A percentile compares a stretch with the other conserved stretches of the same genome.
Conservation (phyloP, 1,140 invertebrate genomes). For the Zaprionus tsacasi region DNA sequence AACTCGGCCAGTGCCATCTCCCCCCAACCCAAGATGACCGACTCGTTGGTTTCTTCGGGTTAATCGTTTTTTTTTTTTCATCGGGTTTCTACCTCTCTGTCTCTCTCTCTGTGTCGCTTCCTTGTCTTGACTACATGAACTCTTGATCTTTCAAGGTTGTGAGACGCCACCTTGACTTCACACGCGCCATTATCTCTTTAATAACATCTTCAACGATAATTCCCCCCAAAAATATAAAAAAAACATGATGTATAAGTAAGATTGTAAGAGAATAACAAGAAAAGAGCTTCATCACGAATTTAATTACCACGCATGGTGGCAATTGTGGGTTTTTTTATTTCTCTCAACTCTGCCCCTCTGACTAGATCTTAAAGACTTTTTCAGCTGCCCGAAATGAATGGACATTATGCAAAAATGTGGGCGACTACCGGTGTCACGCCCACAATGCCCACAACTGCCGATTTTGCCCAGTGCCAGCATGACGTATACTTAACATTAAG, state of each 20-base stretch:
- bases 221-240: constrained; percentile 30
- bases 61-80: constrained; percentile 75
- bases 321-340: constrained; percentile 35
- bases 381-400: constrained; percentile 41
- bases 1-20: constrained; percentile 51
- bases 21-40: constrained; percentile 15
- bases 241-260: constrained; percentile 4
- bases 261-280: constrained; percentile 47
- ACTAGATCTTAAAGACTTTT: constrained; percentile 28
- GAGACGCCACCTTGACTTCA: constrained; percentile 37
- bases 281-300: constrained; percentile 63
- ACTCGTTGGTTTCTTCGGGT: constrained; percentile 40
- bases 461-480: constrained; percentile 26
- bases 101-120: constrained; percentile 39
- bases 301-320: constrained; percentile 63
- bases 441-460: constrained; percentile 14
- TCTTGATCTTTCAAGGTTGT: constrained; percentile 75
- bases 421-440: constrained; percentile 30
- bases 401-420: constrained; percentile 61
- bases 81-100: too few species aligned
- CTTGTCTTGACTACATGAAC: constrained; percentile 60
- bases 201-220: constrained; percentile 59
- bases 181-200: constrained; percentile 66
- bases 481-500: constrained; percentile 39
- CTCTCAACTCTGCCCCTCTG: constrained; percentile 2